Evolutionary conservation across 2,888 invertebrate genomes (phyloP), one percentile per base, ranked within the genome.

Genomic region (Physocephala rufipes): DNA sequence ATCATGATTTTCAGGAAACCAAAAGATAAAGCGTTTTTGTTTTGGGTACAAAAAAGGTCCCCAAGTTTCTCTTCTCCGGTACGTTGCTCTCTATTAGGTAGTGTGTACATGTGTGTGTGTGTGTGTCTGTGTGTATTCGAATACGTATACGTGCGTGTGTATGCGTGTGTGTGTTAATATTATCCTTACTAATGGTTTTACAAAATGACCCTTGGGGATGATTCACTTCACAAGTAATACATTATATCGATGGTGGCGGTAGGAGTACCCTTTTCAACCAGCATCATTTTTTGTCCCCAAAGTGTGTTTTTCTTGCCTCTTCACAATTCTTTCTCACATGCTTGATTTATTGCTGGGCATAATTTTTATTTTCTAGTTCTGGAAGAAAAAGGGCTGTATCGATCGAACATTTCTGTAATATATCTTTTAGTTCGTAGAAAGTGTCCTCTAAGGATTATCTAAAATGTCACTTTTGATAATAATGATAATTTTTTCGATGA

Each of bases 141-240:
- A 19, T 69, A 28, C 19, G 30, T 62, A 16, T 24, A n/a, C 49
- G 45, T 45, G 43, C 19, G 49, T 62, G 7, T 62, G 62, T 36
- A n/a, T 62, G 58, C 45, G 65, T 64, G 15, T 58, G 64, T 67
- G 16, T 59, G 28, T 15, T 12, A 16, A 53, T 28, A 19, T 59
- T 16, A 24, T 45, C 55, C 59, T 61, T 13, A 36, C 53, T 43
- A 55, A 71, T 53, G 66, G 55, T 55, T 66, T 45, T 63, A 64
- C 64, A 58, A 70, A 70, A 70, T 70, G 58, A 70, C 70, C 70
- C 58, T 63, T 43, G 70, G 64, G 70, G 64, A 70, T 53, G 62
- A 63, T 28, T 30, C 47, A 68, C 59, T 70, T 70, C 63, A 70
- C 21, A 49, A 64, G 70, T 45, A 53, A 51, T 70, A 53, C 63